These are phyloP conservation scores for Galagoides demidoff DNA, from an alignment of 2,797 vertebrate genomes.

Conservation along the genomic window DNA sequence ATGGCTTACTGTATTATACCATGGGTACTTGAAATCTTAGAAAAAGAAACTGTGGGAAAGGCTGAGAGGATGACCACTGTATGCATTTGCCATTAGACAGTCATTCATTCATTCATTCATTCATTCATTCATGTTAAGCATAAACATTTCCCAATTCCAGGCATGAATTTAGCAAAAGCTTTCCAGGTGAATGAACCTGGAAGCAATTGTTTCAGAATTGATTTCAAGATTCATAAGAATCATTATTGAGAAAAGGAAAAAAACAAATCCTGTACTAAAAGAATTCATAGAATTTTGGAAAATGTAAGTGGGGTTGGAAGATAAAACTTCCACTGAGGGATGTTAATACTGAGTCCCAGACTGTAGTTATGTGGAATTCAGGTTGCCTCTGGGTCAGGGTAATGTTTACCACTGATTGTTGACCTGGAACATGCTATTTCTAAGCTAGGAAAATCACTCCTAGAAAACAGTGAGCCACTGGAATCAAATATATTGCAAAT, in stretches of 20 bases:
- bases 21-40: background rate
- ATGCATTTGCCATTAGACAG: background rate
- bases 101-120: background rate
- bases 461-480: background rate
- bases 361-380: background rate
- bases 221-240: background rate
- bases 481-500: background rate
- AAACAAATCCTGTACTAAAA: background rate
- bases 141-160: slow-evolving; percentile 19
- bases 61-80: too few relatives aligned
- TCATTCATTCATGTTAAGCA: background rate
- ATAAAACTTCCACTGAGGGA: background rate
- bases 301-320: background rate
- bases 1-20: background rate
- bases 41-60: background rate
- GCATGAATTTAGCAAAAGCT: background rate
- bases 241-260: background rate
- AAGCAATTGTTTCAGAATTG: slow-evolving; percentile 8
- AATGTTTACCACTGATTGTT: background rate
- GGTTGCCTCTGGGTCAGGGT: background rate
- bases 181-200: background rate
- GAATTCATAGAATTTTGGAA: background rate
- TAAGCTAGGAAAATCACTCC: background rate
- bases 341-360: background rate
- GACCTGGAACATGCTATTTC: background rate